Conservation (phyloP, 2,113 vertebrate genomes). For the Gallinago jamesoni region DNA sequence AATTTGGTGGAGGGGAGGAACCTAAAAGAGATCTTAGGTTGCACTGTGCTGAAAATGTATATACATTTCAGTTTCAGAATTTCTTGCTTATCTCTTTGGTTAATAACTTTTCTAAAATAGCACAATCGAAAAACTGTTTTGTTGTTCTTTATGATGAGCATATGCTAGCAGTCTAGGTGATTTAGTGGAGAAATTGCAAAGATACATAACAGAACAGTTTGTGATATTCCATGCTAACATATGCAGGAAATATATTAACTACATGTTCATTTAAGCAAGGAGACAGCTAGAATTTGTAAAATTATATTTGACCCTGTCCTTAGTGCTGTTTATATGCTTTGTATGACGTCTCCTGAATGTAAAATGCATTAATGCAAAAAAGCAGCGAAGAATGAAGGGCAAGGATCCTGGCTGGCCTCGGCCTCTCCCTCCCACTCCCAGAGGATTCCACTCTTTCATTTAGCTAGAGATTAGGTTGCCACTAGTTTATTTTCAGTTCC, state of each 20-base stretch:
- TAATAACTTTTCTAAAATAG: neutral
- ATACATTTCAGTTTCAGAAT: neutral
- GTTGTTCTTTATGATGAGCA: neutral
- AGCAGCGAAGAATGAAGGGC: constrained; percentile 3
- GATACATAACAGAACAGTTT: neutral
- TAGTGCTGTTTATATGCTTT: neutral
- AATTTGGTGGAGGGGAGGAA: neutral
- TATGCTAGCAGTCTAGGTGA: neutral
- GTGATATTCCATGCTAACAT: neutral
- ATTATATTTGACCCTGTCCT: neutral
- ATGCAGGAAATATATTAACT: constrained; percentile 4
- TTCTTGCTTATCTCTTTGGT: neutral
- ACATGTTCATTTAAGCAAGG: neutral
- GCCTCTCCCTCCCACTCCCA: neutral
- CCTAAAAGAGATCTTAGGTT: neutral
- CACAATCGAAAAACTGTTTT: neutral
- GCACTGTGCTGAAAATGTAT: neutral
- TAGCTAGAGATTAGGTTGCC: neutral
- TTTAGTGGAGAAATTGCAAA: neutral
- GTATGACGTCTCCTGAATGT: neutral
- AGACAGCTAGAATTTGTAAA: neutral
- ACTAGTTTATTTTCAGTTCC: neutral
- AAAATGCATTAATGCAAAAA: neutral
- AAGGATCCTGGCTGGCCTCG: neutral
- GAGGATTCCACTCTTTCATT: neutral